phyloP scores from a whole-genome alignment of 1,140 invertebrate genomes.

The Episyrphus balteatus region DNA sequence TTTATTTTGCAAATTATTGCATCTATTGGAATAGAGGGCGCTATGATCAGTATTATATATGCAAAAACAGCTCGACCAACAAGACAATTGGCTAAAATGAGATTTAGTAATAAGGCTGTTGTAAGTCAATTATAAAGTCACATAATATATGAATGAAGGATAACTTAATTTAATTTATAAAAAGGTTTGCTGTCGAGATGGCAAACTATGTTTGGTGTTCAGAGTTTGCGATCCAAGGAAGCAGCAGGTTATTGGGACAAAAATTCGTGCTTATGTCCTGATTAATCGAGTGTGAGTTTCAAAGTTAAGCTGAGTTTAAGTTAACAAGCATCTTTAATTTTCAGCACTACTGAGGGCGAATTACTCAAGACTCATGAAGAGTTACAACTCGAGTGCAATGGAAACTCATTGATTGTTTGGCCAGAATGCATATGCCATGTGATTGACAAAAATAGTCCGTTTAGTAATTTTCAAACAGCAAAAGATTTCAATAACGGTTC shows the following conservation, averaged over 20 bases:
- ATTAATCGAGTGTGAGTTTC: conserved; percentile 29
- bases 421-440: conserved; percentile 52
- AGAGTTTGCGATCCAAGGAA: conserved; percentile 47
- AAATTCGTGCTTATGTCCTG: conserved; percentile 47
- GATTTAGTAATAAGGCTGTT: conserved; percentile 49
- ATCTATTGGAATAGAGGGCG: conserved; percentile 45
- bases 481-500: conserved; percentile 44
- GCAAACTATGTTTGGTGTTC: conserved; percentile 48
- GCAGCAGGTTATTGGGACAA: conserved; percentile 45
- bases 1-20: conserved; percentile 47
- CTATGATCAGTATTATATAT: conserved; percentile 47
- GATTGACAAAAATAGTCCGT: conserved; percentile 46
- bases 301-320: no score
- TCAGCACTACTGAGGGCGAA: conserved; percentile 29
- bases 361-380: conserved; percentile 23
- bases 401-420: conserved; percentile 46
- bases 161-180: no score
- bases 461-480: conserved; percentile 41
- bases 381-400: conserved; percentile 30
- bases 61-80: conserved; percentile 47
- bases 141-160: no score
- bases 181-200: conserved; percentile 50
- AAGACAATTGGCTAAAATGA: conserved; percentile 39
- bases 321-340: no score
- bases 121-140: no score